Base-by-base conservation (phyloP, 1,140 invertebrate genomes). In the Danaus plexippus region DNA sequence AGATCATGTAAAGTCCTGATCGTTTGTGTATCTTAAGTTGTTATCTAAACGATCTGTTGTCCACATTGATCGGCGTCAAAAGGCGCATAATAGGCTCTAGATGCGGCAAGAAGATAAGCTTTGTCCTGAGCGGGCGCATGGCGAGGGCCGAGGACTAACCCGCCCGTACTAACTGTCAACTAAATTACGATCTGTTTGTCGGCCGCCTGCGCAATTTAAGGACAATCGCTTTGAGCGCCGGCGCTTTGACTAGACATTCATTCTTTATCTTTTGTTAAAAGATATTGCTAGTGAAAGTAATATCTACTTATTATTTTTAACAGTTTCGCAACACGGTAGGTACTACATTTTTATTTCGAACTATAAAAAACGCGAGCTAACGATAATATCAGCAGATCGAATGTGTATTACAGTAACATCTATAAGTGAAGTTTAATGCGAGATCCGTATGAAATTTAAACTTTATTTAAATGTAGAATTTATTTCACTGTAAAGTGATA, bases 41-140 rank as follows among this genome's bases (percentile, higher is more conserved):
- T 70, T 77, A 79, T 80, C 73, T 80, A 67, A 73, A 75, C 63
- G 70, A 78, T 77, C 75, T 75, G 75, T 73, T 79, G 74, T 73
- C 61, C 71, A 65, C 63, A 71, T 71, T 69, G 69, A 71, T 69
- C 77, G 77, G 77, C 75, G 81, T 83, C 79, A 83, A 80, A 78
- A 70, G 73, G 75, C 70, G 75, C 77, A 79, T 85, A 85, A 85
- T 81, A 77, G 77, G 69, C 69, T 80, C 53, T 77, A 81, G 81
- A 85, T 85, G 78, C 66, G 73, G 64, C 65, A 64, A 65, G 56
- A 50, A 70, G 81, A 85, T 85, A 83, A 77, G 73, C 75, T 76
- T 76, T 77, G 73, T 77, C 63, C 61, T 59, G 66, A 58, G 71
- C 61, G 43, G 57, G 66, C 63, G 54, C 51, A 55, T 22, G 59